phyloP scores from a whole-genome alignment of 2,888 invertebrate species.

The Xestia c-nigrum region DNA sequence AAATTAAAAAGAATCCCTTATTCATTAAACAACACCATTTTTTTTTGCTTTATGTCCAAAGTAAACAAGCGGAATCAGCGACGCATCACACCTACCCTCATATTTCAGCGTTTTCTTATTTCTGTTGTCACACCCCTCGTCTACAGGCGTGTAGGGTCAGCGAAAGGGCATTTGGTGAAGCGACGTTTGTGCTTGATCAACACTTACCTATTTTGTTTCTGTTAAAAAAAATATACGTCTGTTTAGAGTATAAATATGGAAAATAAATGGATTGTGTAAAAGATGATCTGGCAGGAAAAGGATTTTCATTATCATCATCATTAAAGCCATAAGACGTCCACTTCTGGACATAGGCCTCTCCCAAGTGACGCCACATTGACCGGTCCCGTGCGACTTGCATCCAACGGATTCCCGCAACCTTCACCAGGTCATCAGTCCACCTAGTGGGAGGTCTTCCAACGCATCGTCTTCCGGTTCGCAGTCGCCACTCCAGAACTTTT shows the following conservation, averaged over 20 bases:
- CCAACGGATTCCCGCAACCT: no score
- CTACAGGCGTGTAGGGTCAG: neutral
- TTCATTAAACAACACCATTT: neutral
- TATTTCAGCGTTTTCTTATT: constrained; percentile 23
- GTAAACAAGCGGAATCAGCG: constrained; percentile 18
- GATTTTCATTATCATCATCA: no score
- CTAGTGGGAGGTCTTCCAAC: no score
- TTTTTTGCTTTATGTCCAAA: neutral
- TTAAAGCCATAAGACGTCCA: no score
- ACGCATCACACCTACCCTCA: neutral
- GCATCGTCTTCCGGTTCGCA: no score
- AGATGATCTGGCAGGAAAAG: neutral
- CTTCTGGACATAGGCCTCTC: no score
- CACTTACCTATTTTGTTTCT: neutral
- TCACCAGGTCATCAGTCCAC: no score
- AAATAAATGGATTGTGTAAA: neutral
- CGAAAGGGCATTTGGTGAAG: constrained; percentile 5
- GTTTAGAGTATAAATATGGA: neutral
- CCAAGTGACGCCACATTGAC: no score
- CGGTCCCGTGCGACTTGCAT: no score
- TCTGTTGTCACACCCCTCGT: constrained; percentile 21
- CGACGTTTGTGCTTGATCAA: neutral
- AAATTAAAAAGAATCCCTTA: neutral
- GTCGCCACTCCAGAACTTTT: no score
- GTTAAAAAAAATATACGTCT: neutral